Conservation (phyloP, 1,140 invertebrate genomes). For the Eurosta solidaginis region DNA sequence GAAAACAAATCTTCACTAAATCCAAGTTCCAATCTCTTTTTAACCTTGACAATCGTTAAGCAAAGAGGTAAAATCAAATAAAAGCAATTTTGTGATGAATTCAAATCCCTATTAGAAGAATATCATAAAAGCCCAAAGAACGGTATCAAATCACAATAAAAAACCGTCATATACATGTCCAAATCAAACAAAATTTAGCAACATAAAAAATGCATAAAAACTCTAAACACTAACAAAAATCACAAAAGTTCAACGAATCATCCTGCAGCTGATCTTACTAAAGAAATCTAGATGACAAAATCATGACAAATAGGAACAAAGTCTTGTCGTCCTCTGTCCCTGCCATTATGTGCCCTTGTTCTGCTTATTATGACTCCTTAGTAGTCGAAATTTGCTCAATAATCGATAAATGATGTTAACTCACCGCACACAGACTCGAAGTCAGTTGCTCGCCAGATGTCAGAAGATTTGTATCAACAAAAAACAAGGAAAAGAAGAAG, state of each 20-base stretch:
- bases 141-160: no score
- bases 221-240: neutral
- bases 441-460: slow-evolving; percentile 11
- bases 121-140: neutral
- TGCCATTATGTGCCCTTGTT: no score
- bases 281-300: neutral
- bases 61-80: no score
- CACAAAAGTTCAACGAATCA: neutral
- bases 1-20: no score
- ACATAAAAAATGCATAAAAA: slow-evolving; percentile 18
- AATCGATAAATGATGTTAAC: neutral
- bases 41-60: neutral
- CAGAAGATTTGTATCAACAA: neutral
- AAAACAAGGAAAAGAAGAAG: neutral
- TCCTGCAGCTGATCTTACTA: neutral
- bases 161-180: no score
- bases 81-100: no score
- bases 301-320: neutral
- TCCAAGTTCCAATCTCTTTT: no score
- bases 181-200: neutral
- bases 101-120: no score
- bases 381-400: neutral
- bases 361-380: neutral
- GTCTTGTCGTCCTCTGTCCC: neutral
- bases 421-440: neutral